Conservation (phyloP, 2,797 vertebrate genomes). For the Acanthopagrus latus region DNA sequence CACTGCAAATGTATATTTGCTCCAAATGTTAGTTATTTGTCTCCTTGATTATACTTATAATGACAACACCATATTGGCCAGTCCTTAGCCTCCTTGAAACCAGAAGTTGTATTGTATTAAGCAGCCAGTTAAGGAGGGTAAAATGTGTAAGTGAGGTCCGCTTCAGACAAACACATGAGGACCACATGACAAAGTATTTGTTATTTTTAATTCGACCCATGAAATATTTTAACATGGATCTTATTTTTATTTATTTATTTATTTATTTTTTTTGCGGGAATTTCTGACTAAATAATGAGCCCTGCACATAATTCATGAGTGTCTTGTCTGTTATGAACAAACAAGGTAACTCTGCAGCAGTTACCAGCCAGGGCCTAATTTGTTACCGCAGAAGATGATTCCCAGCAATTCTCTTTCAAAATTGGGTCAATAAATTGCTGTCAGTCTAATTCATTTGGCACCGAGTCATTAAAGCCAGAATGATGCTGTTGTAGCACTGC, state of each 20-base stretch:
- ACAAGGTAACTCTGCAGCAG: conserved; percentile 34
- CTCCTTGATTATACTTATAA: no score
- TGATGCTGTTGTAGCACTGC: conserved; percentile 56
- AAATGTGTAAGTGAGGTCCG: not conserved
- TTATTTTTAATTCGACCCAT: no score
- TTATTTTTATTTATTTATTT: no score
- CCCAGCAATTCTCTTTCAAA: conserved; percentile 66
- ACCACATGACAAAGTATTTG: not conserved
- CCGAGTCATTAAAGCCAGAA: conserved; percentile 73
- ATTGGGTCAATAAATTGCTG: conserved; percentile 82
- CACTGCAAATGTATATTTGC: no score
- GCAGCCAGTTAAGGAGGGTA: no score
- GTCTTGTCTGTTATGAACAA: conserved; percentile 4
- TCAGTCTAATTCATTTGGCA: conserved; percentile 77
- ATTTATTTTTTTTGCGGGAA: rapidly evolving
- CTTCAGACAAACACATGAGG: not conserved
- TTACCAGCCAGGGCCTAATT: conserved; percentile 64
- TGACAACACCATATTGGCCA: no score
- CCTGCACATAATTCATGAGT: conserved; percentile 25
- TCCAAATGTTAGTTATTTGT: no score
- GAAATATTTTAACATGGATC: no score
- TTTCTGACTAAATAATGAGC: conserved; percentile 12
- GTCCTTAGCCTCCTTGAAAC: not conserved
- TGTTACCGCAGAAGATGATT: conserved; percentile 70
- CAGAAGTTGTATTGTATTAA: not conserved